Evolutionary conservation across 2,797 vertebrate genomes (phyloP).

Genomic region (Bradypus variegatus): DNA sequence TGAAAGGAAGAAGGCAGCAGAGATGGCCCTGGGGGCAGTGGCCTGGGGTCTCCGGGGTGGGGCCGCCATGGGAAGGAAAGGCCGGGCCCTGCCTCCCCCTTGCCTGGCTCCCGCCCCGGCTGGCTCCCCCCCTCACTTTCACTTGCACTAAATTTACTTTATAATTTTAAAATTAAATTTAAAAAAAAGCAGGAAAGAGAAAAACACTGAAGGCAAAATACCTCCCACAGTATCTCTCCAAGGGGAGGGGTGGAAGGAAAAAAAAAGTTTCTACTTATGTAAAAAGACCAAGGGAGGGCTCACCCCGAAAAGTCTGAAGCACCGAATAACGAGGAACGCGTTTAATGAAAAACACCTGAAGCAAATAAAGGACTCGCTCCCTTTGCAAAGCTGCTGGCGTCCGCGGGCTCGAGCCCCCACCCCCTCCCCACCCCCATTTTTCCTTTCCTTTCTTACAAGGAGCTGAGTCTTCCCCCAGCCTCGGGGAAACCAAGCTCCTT

Average conservation of each 20-base stretch:
- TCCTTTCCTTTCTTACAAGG: neutral
- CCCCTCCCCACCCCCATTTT: neutral
- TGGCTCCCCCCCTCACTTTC: conserved; percentile 52
- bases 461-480: neutral
- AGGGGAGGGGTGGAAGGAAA: neutral
- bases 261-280: conserved; percentile 58
- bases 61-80: neutral
- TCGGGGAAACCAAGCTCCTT: neutral
- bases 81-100: neutral
- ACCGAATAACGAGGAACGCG: conserved; percentile 39
- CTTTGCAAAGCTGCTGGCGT: neutral
- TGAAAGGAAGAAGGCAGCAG: neutral
- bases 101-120: conserved; percentile 48
- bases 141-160: conserved; percentile 66
- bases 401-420: neutral
- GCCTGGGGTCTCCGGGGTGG: neutral
- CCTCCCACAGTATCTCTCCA: conserved; percentile 58
- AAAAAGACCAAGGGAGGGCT: conserved; percentile 53
- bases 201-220: conserved; percentile 64
- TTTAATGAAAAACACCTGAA: conserved; percentile 64
- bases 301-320: conserved; percentile 8
- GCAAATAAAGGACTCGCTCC: conserved; percentile 48
- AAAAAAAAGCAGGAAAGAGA: conserved; percentile 63
- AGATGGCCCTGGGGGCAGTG: neutral
- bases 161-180: conserved; percentile 66